A percentile compares a stretch with the other conserved stretches of the same genome.
Evolutionary conservation across 2,797 vertebrate genomes (phyloP).

Genomic region (Parauchenoglanis ngamensis): DNA sequence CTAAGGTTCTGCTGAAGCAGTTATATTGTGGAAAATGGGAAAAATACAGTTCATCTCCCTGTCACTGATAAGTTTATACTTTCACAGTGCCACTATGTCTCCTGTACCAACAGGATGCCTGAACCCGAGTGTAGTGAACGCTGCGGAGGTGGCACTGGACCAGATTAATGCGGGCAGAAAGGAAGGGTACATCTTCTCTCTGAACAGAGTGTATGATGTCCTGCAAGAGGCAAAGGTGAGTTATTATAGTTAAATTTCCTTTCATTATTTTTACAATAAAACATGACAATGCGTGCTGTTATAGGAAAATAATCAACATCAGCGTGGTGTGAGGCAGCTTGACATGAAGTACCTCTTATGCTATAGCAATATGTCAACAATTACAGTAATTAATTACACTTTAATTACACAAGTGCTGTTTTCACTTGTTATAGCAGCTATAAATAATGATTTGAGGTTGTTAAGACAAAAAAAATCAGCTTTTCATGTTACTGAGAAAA

Average conservation of each 20-base stretch:
- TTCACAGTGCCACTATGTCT: slow-evolving; percentile 8
- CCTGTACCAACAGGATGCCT: slow-evolving; percentile 26
- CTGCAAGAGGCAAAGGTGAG: slow-evolving; percentile 42
- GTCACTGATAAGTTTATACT: slow-evolving; percentile 20
- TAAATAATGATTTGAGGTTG: neutral
- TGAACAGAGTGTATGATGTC: slow-evolving; percentile 55
- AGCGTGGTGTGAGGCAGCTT: neutral
- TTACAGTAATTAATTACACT: neutral
- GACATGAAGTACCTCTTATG: neutral
- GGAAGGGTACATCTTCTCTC: slow-evolving; percentile 48
- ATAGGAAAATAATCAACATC: neutral
- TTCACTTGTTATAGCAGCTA: neutral
- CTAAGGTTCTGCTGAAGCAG: slow-evolving; percentile 4
- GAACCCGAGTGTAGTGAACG: slow-evolving; percentile 26
- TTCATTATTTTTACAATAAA: neutral
- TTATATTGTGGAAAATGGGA: slow-evolving; percentile 17
- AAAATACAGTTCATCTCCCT: neutral
- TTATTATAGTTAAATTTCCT: neutral
- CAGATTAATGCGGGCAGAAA: slow-evolving; percentile 46
- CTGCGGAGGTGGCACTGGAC: slow-evolving; percentile 45
- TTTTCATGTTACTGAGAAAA: too few species aligned
- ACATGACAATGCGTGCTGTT: neutral
- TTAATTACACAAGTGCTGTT: neutral
- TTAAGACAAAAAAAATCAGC: too few species aligned
- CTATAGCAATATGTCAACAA: neutral